Evolutionary conservation across 2,888 invertebrate species (phyloP).

Genomic region (Nesidiocoris tenuis): DNA sequence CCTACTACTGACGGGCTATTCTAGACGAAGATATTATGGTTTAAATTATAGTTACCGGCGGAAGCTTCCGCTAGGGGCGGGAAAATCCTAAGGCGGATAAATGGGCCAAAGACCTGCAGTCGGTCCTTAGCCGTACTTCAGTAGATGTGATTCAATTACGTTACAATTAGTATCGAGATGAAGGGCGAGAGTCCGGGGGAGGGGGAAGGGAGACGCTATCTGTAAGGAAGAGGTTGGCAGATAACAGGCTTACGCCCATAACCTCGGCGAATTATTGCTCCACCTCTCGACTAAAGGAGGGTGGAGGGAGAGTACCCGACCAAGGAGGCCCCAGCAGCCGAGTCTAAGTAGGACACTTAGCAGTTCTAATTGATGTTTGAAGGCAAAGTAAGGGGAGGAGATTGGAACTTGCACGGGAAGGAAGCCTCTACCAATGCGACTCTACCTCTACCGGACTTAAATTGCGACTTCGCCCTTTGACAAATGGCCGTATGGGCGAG

Average conservation of each 20-base stretch:
- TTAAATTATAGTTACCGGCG: too few relatives aligned
- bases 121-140: not conserved
- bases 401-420: not conserved
- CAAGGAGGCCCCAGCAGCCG: not conserved
- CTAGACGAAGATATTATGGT: too few relatives aligned
- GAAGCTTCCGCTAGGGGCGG: too few relatives aligned
- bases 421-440: slow-evolving; percentile 20
- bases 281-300: not conserved
- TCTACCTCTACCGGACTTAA: not conserved
- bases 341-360: slow-evolving; percentile 31
- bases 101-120: too few relatives aligned
- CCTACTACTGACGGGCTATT: too few relatives aligned
- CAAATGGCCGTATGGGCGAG: not conserved
- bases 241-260: slow-evolving; percentile 27
- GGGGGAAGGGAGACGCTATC: slow-evolving; percentile 1
- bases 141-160: slow-evolving; percentile 29
- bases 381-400: not conserved
- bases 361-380: slow-evolving; percentile 30
- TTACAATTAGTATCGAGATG: slow-evolving; percentile 25
- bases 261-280: slow-evolving; percentile 29
- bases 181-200: not conserved
- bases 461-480: not conserved
- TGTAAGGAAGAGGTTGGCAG: slow-evolving; percentile 5
- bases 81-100: too few relatives aligned
- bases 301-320: not conserved